Base-by-base conservation (phyloP, 2,797 vertebrate genomes). In the Parauchenoglanis ngamensis region DNA sequence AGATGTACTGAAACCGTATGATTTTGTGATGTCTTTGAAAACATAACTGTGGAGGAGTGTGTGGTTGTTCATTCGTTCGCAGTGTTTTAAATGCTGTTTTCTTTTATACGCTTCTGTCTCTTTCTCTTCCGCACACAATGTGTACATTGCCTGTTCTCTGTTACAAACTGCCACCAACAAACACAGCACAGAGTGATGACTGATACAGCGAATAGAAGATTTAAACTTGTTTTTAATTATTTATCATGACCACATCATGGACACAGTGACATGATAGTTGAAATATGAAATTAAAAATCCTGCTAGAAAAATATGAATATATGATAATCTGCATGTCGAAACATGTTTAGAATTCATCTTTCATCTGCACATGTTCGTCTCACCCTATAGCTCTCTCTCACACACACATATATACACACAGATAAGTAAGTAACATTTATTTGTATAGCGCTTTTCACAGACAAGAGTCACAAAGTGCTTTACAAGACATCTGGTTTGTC, bases 1-100 rank as follows among this genome's bases (percentile, higher is more conserved):
- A 92, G 85, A 89, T 89, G 88, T 87, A 83, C 52, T 78, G 72
- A 89, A 83, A 83, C 82, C 82, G 12, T 83, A 83, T 12, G 63
- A 84, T 86, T 52, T 67, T 28, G 40, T 83, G 67, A 83, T 77
- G 31, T 84, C 23, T 85, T 83, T 77, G 80, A 44, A 81, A 46
- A 61, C 8, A 15, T 77, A 79, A 63, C 40, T 63, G 10, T 25
- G 3, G 4, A 21, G 28, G 35, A 44, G 11, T 57, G 63, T 4
- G n/a, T 35, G 77, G 85, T 25, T 73, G 81, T 82, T 72, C 44
- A 21, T 83, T 8, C 35, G 72, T 49, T 86, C 13, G 4, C 28
- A n/a, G 65, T 46, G 3, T 52, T 40, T 76, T 63, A 49, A 57
- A 67, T 31, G 44, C 31, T 23, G 28, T 17, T 72, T 35, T 31